Evolutionary conservation across 2,113 vertebrate species (phyloP).

Genomic region (Psittacula cyanocephala): DNA sequence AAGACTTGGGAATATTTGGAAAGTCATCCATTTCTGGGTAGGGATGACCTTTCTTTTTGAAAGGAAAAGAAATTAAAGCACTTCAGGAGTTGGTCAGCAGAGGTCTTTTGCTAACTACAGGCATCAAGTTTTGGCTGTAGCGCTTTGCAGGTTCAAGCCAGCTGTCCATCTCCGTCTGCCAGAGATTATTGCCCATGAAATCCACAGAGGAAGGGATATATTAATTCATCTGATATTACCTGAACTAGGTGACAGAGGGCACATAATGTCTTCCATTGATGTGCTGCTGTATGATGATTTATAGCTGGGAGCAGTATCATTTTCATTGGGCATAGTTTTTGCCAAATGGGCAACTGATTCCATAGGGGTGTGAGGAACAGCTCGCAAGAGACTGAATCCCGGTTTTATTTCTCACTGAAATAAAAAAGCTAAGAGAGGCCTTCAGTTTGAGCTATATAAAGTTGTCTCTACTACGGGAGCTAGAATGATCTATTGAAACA

Average conservation of each 20-base stretch:
- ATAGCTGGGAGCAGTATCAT: background rate
- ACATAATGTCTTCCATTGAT: background rate
- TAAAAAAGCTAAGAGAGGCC: background rate
- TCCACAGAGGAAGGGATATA: background rate
- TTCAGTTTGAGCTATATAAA: constrained; percentile 6
- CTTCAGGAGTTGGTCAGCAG: background rate
- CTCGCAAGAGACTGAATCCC: background rate
- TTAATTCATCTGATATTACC: background rate
- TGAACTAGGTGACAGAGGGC: background rate
- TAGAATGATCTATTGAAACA: constrained; percentile 9
- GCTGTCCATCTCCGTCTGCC: background rate
- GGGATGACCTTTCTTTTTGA: background rate
- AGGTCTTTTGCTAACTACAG: background rate
- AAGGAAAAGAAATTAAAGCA: background rate
- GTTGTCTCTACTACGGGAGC: background rate
- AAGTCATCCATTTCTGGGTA: background rate
- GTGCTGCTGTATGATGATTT: background rate
- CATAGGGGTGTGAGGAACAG: background rate
- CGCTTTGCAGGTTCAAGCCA: background rate
- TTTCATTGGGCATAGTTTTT: background rate
- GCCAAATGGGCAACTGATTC: background rate
- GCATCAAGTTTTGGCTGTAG: background rate
- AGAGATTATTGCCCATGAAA: background rate
- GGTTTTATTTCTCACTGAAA: background rate
- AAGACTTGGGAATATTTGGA: background rate